phyloP scores from a whole-genome alignment of 2,888 invertebrate genomes.

The Limnephilus marmoratus region DNA sequence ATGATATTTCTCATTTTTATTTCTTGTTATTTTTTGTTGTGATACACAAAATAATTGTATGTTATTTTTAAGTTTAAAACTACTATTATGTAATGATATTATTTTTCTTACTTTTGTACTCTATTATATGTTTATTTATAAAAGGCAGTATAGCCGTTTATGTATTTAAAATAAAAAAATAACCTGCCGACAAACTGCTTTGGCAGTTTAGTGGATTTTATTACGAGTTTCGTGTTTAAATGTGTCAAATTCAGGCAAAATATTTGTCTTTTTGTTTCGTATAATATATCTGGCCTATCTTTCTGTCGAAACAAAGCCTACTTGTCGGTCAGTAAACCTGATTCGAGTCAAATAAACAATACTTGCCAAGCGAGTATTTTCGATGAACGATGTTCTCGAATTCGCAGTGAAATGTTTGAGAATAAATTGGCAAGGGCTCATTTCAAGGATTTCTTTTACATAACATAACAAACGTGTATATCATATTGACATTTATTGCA shows the following conservation, averaged over 20 bases:
- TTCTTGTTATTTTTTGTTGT: too few relatives aligned
- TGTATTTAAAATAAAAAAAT: too few relatives aligned
- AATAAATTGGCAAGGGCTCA: slow-evolving; percentile 19
- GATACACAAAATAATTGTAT: too few relatives aligned
- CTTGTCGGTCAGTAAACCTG: slow-evolving; percentile 2
- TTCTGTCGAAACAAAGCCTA: not conserved
- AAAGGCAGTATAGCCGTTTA: too few relatives aligned
- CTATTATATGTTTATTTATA: too few relatives aligned
- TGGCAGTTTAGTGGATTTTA: too few relatives aligned
- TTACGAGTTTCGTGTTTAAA: not conserved
- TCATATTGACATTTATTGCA: slow-evolving; percentile 49
- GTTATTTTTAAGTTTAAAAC: too few relatives aligned
- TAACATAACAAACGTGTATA: slow-evolving; percentile 5
- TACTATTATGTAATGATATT: too few relatives aligned
- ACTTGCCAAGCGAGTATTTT: not conserved
- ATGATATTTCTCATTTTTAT: too few relatives aligned
- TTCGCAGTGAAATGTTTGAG: slow-evolving; percentile 17
- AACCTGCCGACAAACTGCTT: too few relatives aligned
- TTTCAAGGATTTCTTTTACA: slow-evolving; percentile 39
- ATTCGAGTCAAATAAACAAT: not conserved
- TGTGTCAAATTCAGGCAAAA: not conserved
- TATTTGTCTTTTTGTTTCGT: not conserved
- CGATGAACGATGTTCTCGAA: slow-evolving; percentile 2
- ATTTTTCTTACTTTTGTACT: too few relatives aligned
- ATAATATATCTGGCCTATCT: not conserved